These are phyloP conservation scores for Agriotes lineatus DNA, from an alignment of 2,888 invertebrate species.

Conservation along the genomic window DNA sequence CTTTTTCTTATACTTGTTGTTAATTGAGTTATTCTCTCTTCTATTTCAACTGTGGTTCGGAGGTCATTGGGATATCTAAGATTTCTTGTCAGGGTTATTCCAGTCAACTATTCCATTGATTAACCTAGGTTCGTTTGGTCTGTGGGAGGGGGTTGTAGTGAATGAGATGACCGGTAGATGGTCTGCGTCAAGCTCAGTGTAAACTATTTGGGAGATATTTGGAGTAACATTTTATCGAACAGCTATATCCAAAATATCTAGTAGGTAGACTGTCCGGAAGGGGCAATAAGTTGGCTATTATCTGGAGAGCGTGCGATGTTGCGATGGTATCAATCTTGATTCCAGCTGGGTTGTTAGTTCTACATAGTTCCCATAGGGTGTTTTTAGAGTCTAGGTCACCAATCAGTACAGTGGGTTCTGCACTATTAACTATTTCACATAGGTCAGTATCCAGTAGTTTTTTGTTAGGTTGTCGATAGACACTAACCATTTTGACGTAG, in stretches of 20 bases:
- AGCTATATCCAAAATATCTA: too few relatives aligned
- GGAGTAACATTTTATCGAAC: too few relatives aligned
- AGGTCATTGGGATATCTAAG: background rate
- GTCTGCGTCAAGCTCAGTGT: too few relatives aligned
- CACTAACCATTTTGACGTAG: background rate
- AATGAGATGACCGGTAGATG: too few relatives aligned
- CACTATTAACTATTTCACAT: background rate
- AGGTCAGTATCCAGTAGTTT: background rate
- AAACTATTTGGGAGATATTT: too few relatives aligned
- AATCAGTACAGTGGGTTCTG: background rate
- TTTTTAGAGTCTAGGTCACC: background rate
- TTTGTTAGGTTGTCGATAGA: background rate
- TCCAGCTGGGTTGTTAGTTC: background rate
- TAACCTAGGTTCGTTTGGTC: background rate
- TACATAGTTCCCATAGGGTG: background rate
- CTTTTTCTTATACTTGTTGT: too few relatives aligned
- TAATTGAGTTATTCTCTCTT: too few relatives aligned
- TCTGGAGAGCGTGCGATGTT: background rate
- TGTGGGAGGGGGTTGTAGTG: background rate
- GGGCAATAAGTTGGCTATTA: too few relatives aligned
- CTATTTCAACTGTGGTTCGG: background rate
- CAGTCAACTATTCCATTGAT: slow-evolving; percentile 1
- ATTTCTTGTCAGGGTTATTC: background rate
- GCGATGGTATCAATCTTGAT: background rate
- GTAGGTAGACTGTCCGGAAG: too few relatives aligned